These are phyloP conservation scores for Coregonus sp. DNA, from an alignment of 2,797 vertebrate species.

Conservation along the genomic window DNA sequence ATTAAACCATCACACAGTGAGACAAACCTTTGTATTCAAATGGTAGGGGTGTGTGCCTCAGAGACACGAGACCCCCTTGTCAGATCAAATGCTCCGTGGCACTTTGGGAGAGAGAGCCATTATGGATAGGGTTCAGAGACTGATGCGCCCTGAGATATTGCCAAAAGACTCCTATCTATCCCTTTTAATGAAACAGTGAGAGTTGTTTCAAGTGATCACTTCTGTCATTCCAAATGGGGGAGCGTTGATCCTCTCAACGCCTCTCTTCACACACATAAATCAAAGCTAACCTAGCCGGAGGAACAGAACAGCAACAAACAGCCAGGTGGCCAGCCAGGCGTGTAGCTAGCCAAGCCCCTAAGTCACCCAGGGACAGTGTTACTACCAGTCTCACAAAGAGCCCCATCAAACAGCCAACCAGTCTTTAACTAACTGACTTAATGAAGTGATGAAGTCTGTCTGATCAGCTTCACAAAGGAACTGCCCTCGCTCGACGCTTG, in stretches of 20 bases:
- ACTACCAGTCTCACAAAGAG: not conserved
- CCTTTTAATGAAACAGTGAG: constrained; percentile 65
- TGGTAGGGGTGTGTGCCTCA: not conserved
- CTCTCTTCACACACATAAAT: constrained; percentile 61
- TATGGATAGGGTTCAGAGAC: constrained; percentile 72
- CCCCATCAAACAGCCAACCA: not conserved
- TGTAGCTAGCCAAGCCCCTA: not conserved
- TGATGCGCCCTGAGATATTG: constrained; percentile 71
- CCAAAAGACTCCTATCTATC: constrained; percentile 62
- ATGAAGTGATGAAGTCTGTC: constrained; percentile 30
- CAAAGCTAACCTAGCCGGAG: constrained; percentile 43
- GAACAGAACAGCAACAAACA: not conserved
- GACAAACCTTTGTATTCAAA: too few relatives aligned
- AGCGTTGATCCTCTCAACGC: constrained; percentile 57
- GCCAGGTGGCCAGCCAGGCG: not conserved
- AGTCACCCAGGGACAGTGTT: not conserved
- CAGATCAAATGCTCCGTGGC: constrained; percentile 33
- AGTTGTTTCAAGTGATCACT: constrained; percentile 70
- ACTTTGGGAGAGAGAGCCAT: constrained; percentile 38
- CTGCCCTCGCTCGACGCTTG: not conserved
- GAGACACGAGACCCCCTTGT: constrained; percentile 19
- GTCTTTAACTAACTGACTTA: constrained; percentile 3
- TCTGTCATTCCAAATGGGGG: constrained; percentile 66
- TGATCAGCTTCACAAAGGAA: constrained; percentile 25
- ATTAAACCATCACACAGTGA: too few relatives aligned